Evolutionary conservation across 92 coral and sea anemone genomes (phyloP).

Genomic region (Heliopora coerulea): DNA sequence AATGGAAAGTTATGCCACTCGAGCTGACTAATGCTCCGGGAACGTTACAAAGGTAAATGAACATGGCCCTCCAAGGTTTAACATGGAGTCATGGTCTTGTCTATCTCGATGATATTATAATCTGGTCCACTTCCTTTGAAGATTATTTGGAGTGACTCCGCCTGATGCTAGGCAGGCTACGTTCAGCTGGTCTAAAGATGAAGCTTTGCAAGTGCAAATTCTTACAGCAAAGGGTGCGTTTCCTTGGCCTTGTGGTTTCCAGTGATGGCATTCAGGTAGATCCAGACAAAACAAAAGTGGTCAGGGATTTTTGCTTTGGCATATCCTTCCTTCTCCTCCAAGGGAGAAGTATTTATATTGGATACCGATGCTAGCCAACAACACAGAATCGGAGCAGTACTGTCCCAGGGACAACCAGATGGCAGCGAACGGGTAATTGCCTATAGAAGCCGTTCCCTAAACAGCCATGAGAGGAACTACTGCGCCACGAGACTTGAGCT

Average conservation of each 20-base stretch:
- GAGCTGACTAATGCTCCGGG: constrained; percentile 48
- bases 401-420: constrained; percentile 25
- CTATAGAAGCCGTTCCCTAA: constrained; percentile 27
- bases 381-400: constrained; percentile 14
- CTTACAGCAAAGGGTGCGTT: constrained; percentile 31
- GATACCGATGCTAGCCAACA: constrained; percentile 55
- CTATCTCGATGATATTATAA: constrained; percentile 55
- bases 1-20: constrained; percentile 41
- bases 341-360: constrained; percentile 29
- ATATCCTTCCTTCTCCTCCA: constrained; percentile 42
- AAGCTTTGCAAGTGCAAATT: constrained; percentile 47
- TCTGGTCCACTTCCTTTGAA: constrained; percentile 49
- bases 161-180: constrained; percentile 40
- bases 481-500: constrained; percentile 22
- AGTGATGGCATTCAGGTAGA: constrained; percentile 47
- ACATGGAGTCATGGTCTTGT: constrained; percentile 55
- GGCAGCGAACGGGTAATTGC: constrained; percentile 26
- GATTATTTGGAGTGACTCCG: constrained; percentile 40
- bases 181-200: constrained; percentile 44
- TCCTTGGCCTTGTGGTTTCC: constrained; percentile 45
- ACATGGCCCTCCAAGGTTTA: constrained; percentile 39
- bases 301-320: constrained; percentile 31
- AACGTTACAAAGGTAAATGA: constrained; percentile 48
- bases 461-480: constrained; percentile 16
- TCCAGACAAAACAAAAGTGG: constrained; percentile 49